A percentile compares a stretch with the other conserved stretches of the same genome.
Conservation (phyloP, 35 echinoderm and acorn worm species). For the Heliocidaris tuberculata region DNA sequence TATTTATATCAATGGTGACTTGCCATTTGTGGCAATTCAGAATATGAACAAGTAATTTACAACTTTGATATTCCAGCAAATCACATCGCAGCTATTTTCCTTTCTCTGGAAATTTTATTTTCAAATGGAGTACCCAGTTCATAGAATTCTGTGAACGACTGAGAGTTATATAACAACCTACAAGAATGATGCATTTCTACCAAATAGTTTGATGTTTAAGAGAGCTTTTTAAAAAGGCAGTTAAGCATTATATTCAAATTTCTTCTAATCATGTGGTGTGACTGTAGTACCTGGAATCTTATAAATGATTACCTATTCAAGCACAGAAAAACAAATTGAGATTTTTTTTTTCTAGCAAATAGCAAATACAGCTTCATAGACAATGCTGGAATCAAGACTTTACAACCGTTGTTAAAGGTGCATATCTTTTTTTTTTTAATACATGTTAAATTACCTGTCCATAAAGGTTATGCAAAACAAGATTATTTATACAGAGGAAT, state of each 20-base stretch:
- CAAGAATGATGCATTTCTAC: neutral
- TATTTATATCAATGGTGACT: neutral
- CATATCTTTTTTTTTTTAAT: no score
- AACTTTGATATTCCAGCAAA: neutral
- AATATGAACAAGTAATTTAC: neutral
- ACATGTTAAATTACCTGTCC: no score
- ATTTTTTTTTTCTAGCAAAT: neutral
- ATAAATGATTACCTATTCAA: neutral
- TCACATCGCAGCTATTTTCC: neutral
- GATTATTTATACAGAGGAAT: no score
- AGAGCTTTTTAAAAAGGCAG: neutral
- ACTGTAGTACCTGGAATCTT: neutral
- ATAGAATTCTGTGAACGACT: neutral
- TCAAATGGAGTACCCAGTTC: neutral
- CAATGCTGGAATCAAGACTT: neutral
- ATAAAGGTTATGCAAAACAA: no score
- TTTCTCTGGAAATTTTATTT: neutral
- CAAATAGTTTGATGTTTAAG: neutral
- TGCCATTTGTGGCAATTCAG: neutral
- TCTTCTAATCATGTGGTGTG: neutral
- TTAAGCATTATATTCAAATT: neutral
- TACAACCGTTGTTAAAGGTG: neutral
- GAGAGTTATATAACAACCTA: neutral
- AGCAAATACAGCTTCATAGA: neutral
- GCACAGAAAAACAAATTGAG: neutral